phyloP scores from a whole-genome alignment of 2,797 vertebrate species.

The Zenarchopterus dispar region DNA sequence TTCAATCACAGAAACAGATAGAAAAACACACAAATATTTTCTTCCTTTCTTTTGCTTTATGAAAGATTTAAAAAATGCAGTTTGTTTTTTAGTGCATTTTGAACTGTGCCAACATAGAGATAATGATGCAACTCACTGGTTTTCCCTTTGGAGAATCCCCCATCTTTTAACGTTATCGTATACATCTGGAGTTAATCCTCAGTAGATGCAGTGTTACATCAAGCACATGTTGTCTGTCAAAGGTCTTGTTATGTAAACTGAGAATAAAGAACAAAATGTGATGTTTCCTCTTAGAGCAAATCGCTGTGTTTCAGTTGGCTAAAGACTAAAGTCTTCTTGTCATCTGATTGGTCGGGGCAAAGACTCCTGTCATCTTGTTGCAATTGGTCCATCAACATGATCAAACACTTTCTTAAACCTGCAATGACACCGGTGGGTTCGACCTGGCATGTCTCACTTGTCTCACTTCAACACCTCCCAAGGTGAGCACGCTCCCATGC shows the following conservation, averaged over 20 bases:
- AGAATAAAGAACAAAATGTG: slow-evolving; percentile 38
- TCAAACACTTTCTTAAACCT: slow-evolving; percentile 62
- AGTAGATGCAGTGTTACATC: slow-evolving; percentile 30
- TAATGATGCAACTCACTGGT: slow-evolving; percentile 7
- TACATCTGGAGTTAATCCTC: slow-evolving; percentile 30
- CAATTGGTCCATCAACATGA: slow-evolving; percentile 43
- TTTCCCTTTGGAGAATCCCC: background rate
- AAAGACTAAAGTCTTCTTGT: slow-evolving; percentile 33
- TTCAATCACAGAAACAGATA: slow-evolving; percentile 4
- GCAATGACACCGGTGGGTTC: slow-evolving; percentile 53
- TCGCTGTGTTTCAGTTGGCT: slow-evolving; percentile 54
- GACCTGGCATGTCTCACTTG: slow-evolving; percentile 55
- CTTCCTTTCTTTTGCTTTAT: slow-evolving; percentile 7
- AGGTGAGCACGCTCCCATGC: slow-evolving; percentile 57
- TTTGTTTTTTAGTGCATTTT: slow-evolving; percentile 1
- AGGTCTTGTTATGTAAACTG: slow-evolving; percentile 41
- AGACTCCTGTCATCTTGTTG: slow-evolving; percentile 41
- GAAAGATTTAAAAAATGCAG: slow-evolving; percentile 2
- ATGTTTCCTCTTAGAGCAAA: slow-evolving; percentile 27
- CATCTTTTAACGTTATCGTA: background rate
- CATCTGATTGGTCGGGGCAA: slow-evolving; percentile 43
- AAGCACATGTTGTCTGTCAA: slow-evolving; percentile 42
- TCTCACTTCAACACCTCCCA: slow-evolving; percentile 68
- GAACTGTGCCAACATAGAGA: slow-evolving; percentile 16
- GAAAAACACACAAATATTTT: background rate